Conservation (phyloP, 1,140 invertebrate species). For the Aphelinus atriplicis region DNA sequence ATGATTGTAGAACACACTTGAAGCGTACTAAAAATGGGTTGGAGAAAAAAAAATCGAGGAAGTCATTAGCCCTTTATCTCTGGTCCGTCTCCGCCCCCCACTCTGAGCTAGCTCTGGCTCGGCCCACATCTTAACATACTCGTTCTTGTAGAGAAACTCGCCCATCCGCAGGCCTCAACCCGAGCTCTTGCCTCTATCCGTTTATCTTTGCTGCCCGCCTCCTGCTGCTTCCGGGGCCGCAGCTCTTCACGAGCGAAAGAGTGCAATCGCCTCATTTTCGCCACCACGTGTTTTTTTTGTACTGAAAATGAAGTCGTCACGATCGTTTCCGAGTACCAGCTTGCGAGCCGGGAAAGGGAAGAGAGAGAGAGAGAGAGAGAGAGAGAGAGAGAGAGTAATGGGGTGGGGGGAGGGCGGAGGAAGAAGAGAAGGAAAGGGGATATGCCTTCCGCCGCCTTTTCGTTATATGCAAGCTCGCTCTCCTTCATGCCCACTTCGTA, state of each 20-base stretch:
- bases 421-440: neutral
- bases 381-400: no score
- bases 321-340: neutral
- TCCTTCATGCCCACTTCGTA: neutral
- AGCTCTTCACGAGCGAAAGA: neutral
- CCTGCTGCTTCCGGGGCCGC: neutral
- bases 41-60: neutral
- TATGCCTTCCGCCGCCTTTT: conserved; percentile 4
- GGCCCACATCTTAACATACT: conserved; percentile 12
- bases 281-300: conserved; percentile 4
- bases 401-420: neutral
- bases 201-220: neutral
- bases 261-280: conserved; percentile 25
- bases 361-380: no score
- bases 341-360: no score
- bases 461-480: neutral
- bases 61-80: conserved; percentile 22
- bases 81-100: neutral
- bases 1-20: no score
- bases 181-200: neutral
- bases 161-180: neutral
- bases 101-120: neutral
- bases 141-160: neutral
- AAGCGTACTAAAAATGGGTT: no score
- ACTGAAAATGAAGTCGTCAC: conserved; percentile 17